Base-by-base conservation (phyloP, 2,113 vertebrate species). In the Chloropsis hardwickii region DNA sequence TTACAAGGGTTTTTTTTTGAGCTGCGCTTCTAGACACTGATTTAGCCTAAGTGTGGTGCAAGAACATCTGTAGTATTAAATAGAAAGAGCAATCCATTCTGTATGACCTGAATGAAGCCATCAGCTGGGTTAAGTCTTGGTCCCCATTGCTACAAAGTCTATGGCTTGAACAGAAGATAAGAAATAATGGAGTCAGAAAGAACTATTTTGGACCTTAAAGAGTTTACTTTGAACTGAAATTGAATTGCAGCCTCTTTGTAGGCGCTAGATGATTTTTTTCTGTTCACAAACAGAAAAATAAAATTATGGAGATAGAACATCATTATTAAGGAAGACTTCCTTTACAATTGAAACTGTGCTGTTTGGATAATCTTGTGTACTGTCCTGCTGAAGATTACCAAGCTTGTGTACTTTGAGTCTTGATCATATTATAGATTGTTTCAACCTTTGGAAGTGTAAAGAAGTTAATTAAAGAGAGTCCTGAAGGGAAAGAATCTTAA, bases 11-110 rank as follows among this genome's bases (percentile, higher is more conserved):
- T 27, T 18, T 29, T 37, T 66, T 92, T 54, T 8, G n/a, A 67
- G 3, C 14, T 71, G 35, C 0, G 0, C 5, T 48, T 84, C 25
- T n/a, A 73, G 50, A 33, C 6, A 17, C 7, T 57, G 44, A 42
- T 78, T 81, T 87, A 74, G 19, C 19, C 27, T 24, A 37, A 81
- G 7, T 12, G 20, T 56, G 10, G 17, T 44, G 42, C 44, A 87
- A 51, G 6, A 86, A 62, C 19, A 40, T 15, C 39, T 54, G 35
- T 37, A 51, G 33, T 80, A 72, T 27, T 60, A 51, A 67, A 60
- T 39, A 80, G 23, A 77, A 80, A 60, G 53, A 1, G 2, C 24
- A 86, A 39, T 64, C 27, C 9, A 9, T 76, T 64, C 27, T 56
- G 11, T 39, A 62, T n/a, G 44, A 35, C 21, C 18, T 60, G 27